These are phyloP conservation scores for Xenentodon cancila DNA, from an alignment of 2,797 vertebrate species.

Conservation along the genomic window DNA sequence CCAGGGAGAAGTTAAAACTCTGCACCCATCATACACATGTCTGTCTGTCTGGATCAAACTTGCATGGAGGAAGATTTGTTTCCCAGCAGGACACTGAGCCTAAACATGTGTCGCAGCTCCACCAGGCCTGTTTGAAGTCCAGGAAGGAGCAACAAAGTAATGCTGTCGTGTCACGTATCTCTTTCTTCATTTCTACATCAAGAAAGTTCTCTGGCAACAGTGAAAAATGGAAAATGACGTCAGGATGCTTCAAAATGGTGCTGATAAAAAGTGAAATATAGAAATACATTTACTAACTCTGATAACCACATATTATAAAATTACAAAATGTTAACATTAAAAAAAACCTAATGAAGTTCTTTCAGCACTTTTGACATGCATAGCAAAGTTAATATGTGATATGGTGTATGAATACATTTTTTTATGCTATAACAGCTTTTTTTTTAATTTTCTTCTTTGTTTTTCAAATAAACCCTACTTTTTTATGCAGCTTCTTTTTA, in stretches of 20 bases:
- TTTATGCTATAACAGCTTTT: no score
- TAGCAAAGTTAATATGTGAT: no score
- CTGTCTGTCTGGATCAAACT: constrained; percentile 41
- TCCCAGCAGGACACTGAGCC: constrained; percentile 62
- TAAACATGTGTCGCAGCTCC: constrained; percentile 37
- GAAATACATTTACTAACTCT: no score
- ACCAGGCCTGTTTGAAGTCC: constrained; percentile 49
- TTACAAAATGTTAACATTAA: no score
- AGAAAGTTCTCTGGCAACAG: background rate
- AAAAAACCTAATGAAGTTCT: no score
- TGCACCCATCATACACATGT: constrained; percentile 21
- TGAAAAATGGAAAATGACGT: background rate
- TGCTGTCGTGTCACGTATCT: constrained; percentile 21
- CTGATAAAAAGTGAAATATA: background rate
- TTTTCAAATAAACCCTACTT: no score
- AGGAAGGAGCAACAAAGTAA: constrained; percentile 11
- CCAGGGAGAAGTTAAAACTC: constrained; percentile 1
- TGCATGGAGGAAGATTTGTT: constrained; percentile 50
- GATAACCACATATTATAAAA: no score
- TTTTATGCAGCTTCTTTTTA: no score
- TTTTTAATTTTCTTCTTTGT: no score
- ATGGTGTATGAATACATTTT: no score
- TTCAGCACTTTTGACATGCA: no score
- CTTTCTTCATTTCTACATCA: constrained; percentile 9
- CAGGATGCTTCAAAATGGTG: no score